Base-by-base conservation (phyloP, 2,888 invertebrate genomes). In the Tanypteryx hageni region DNA sequence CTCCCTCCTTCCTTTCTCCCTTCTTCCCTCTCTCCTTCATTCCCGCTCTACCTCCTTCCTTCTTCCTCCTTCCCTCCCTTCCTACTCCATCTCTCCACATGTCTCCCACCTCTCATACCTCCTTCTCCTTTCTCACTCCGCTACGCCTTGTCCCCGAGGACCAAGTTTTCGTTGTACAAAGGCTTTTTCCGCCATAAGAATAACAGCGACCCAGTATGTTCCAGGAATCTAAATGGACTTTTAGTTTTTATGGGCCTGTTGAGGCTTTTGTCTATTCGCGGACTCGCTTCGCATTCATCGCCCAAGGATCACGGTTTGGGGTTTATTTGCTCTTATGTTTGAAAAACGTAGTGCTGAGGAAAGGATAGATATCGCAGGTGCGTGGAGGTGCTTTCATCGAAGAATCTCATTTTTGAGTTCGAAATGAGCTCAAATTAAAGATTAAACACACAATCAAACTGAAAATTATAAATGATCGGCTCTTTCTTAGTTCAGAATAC, bases 171-270 rank as follows among this genome's bases (percentile, higher is more conserved):
- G 76, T 9, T 27, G 22, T 4, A 11, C 11, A 22, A 27, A 27
- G 76, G 76, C 76, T 76, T 27, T 13, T 76, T 22, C 27, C 11
- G 76, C 76, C 13, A 22, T 11, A 76, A 76, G 27, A 27, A 76
- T 76, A 18, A 27, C 27, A 13, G 76, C 18, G 68, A 18, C 68
- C 22, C 68, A 10, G 18, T 68, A n/a, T n/a, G 18, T 18, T n/a
- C 22, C 68, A 18, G n/a, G 68, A 68, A 68, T 68, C 68, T n/a
- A 68, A 76, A 76, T 76, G 76, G 76, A 11, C 68, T 68, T 68
- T 68, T 68, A 76, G 22, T 76, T 44, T 76, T 76, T 22, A 76
- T 76, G 76, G 76, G 27, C 27, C 76, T 76, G 22, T 27, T 22
- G 76, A n/a, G 68, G 68, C 18, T 68, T 68, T 18, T 9, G 68